Base-by-base conservation (phyloP, 2,888 invertebrate genomes). In the Dasypolia templi region DNA sequence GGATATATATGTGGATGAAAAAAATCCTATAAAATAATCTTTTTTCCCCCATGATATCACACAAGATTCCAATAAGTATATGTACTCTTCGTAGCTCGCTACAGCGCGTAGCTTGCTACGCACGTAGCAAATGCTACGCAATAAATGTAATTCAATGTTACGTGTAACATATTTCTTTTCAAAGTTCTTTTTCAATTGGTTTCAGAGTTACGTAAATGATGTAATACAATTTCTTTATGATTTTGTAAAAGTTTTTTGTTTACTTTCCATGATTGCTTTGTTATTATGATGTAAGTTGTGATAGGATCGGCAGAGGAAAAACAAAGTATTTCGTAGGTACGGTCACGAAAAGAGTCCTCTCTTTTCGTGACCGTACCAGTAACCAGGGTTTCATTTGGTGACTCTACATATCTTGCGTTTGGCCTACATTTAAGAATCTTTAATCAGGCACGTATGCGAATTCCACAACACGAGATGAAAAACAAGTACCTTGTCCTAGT, bases 41-140 rank as follows among this genome's bases (percentile, higher is more conserved):
- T 26, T 53, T 35, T 44, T n/a, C n/a, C n/a, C n/a, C n/a, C 26
- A 14, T 17, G 63, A 56, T 59, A 32, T 58, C 77, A 64, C 53
- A 61, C 26, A 63, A 71, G 75, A 76, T 67, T 85, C 86, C 63
- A 73, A 75, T 79, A 73, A 63, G 83, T 84, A 69, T 22, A 22
- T 7, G 11, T n/a, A 19, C 39, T 29, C 29, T 26, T 59, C 74
- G 65, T 73, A 68, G 59, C 61, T 12, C 5, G n/a, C 22, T 9
- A 22, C 66, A 61, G 9, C 39, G 26, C 82, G 74, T 79, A 86
- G 70, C 61, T 32, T 6, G 75, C 82, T 82, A 79, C 77, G 70
- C 35, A 22, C 80, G 85, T 85, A 86, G 85, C 74, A 59, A 64
- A 29, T 29, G 84, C 79, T 82, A 79, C 87, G 82, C 44, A 72